Evolutionary conservation across 2,888 invertebrate genomes (phyloP).

Genomic region (Torymus aiolomorphi): DNA sequence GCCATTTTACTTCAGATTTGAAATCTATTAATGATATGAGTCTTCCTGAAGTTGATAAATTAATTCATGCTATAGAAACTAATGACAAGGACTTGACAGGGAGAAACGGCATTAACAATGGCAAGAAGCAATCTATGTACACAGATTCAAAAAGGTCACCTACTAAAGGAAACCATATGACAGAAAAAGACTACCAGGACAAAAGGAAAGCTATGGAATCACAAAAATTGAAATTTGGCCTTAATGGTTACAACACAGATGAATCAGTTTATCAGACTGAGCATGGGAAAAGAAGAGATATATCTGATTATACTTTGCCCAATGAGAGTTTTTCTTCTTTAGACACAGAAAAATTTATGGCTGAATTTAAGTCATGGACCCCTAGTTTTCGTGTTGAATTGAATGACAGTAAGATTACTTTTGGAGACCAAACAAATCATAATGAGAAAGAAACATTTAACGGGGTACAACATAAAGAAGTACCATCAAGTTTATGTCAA

Average conservation of each 20-base stretch:
- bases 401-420: conserved; percentile 42
- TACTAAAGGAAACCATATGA: conserved; percentile 8
- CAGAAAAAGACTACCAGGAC: conserved; percentile 29
- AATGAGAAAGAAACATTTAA: conserved; percentile 40
- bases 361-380: conserved; percentile 67
- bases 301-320: conserved; percentile 63
- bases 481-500: not conserved
- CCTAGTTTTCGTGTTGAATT: conserved; percentile 53
- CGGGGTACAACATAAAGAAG: conserved; percentile 33
- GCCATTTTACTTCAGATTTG: conserved; percentile 59
- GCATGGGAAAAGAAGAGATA: conserved; percentile 56
- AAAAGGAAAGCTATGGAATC: conserved; percentile 42
- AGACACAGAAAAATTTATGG: conserved; percentile 65
- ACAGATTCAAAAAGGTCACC: conserved; percentile 19
- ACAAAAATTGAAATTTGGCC: conserved; percentile 37
- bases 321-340: conserved; percentile 63
- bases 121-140: not conserved
- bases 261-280: conserved; percentile 39
- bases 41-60: conserved; percentile 73
- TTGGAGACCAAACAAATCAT: conserved; percentile 26
- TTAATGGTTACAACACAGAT: conserved; percentile 34
- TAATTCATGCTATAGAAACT: conserved; percentile 75
- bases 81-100: conserved; percentile 71
- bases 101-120: conserved; percentile 14
- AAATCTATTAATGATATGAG: conserved; percentile 68